A percentile compares a stretch with the other conserved stretches of the same genome.
phyloP scores from a whole-genome alignment of 2,113 vertebrate genomes.

The Stomatorhinus ivindoensis region DNA sequence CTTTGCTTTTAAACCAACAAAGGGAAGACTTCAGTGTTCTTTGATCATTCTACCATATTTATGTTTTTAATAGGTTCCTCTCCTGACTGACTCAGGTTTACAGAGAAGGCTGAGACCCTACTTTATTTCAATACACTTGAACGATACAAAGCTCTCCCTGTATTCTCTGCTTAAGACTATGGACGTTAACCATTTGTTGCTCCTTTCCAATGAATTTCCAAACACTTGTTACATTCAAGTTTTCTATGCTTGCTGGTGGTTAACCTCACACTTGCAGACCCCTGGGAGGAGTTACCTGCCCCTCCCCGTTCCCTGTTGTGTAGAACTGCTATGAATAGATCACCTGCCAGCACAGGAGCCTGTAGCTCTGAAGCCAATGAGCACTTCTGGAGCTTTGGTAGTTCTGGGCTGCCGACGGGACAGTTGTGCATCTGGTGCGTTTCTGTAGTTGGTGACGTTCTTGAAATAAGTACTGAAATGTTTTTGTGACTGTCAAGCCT shows the following conservation, averaged over 20 bases:
- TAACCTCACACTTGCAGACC: constrained; percentile 10
- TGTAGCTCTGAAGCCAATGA: neutral
- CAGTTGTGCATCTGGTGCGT: neutral
- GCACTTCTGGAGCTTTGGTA: neutral
- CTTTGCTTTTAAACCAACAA: neutral
- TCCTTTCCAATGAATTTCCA: neutral
- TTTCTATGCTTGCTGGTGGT: neutral
- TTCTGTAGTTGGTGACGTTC: neutral
- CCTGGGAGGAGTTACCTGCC: constrained; percentile 27
- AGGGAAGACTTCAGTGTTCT: neutral
- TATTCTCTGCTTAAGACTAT: neutral
- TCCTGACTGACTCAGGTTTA: neutral
- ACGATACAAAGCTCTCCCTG: neutral
- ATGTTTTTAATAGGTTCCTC: neutral
- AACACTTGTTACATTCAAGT: neutral
- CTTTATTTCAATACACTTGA: neutral
- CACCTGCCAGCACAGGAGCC: constrained; percentile 24
- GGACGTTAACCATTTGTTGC: neutral
- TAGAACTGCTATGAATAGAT: constrained; percentile 27
- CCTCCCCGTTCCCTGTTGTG: constrained; percentile 25
- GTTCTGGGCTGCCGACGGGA: neutral
- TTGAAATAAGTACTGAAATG: neutral
- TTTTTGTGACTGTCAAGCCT: neutral
- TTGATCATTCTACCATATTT: neutral
- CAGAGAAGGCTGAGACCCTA: neutral